These are phyloP conservation scores for Sarcophaga carnaria DNA, from an alignment of 2,888 invertebrate species.

Conservation along the genomic window DNA sequence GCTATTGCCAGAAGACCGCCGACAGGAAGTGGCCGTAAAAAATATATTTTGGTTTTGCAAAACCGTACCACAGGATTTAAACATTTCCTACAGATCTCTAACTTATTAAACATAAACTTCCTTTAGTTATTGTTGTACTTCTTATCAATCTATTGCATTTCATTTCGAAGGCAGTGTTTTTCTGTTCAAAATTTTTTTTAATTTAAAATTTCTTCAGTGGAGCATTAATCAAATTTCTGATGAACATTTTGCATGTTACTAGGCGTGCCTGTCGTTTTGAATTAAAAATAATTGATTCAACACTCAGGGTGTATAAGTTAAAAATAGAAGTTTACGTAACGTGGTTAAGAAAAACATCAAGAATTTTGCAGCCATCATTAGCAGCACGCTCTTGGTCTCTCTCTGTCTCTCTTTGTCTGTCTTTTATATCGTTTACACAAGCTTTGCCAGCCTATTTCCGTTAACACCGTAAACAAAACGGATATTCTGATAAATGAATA, in stretches of 20 bases:
- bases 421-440: background rate
- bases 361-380: constrained; percentile 31
- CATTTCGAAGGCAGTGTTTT: background rate
- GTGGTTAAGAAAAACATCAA: constrained; percentile 9
- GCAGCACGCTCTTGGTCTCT: background rate
- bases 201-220: background rate
- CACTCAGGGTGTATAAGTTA: constrained; percentile 54
- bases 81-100: too few relatives aligned
- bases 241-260: background rate
- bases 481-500: constrained; percentile 72
- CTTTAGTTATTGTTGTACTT: background rate
- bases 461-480: constrained; percentile 40
- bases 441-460: constrained; percentile 47
- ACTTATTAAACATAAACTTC: background rate
- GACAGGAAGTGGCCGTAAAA: too few relatives aligned
- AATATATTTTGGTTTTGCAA: too few relatives aligned
- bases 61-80: too few relatives aligned
- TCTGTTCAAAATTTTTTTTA: background rate
- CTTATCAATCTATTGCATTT: background rate
- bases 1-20: too few relatives aligned
- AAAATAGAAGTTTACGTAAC: background rate
- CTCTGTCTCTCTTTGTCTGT: background rate
- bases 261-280: constrained; percentile 73
- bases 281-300: constrained; percentile 78
- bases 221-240: background rate